These are phyloP conservation scores for Aegithalos caudatus DNA, from an alignment of 2,113 vertebrate species.

Conservation along the genomic window DNA sequence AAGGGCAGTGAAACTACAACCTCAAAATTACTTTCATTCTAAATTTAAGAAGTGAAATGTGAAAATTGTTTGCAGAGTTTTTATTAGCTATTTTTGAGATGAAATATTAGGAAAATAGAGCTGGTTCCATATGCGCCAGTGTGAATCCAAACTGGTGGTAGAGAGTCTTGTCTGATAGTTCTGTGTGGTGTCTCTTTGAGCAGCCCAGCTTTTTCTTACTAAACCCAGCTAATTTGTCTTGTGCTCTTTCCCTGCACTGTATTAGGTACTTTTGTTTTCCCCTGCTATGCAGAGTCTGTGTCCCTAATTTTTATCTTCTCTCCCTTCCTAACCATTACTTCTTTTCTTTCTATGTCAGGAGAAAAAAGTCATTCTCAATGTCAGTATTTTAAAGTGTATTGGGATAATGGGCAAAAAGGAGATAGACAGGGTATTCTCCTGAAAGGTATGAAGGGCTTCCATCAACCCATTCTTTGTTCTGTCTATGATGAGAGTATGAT, in stretches of 20 bases:
- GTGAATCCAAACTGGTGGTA: not conserved
- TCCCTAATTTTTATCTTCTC: conserved; percentile 49
- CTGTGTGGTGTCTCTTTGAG: not conserved
- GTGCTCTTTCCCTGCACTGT: conserved; percentile 22
- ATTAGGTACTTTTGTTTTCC: not conserved
- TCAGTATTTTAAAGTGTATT: conserved; percentile 66
- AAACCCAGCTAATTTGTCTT: conserved; percentile 1
- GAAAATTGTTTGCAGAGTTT: not conserved
- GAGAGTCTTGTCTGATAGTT: not conserved
- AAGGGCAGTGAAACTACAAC: not conserved
- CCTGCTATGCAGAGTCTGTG: conserved; percentile 33
- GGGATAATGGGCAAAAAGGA: conserved; percentile 66
- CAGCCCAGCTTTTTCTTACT: not conserved
- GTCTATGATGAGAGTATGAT: conserved; percentile 44
- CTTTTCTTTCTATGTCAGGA: conserved; percentile 67
- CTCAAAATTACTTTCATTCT: not conserved
- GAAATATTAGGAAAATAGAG: not conserved
- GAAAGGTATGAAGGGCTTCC: conserved; percentile 62
- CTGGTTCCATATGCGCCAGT: not conserved
- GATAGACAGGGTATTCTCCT: conserved; percentile 66
- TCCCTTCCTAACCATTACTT: conserved; percentile 57
- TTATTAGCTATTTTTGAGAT: not conserved
- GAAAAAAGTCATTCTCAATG: conserved; percentile 64
- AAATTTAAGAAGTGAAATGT: not conserved
- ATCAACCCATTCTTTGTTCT: conserved; percentile 46